Evolutionary conservation across 2,113 vertebrate species (phyloP), one percentile per base, ranked within the genome.

Genomic region (Motacilla alba): DNA sequence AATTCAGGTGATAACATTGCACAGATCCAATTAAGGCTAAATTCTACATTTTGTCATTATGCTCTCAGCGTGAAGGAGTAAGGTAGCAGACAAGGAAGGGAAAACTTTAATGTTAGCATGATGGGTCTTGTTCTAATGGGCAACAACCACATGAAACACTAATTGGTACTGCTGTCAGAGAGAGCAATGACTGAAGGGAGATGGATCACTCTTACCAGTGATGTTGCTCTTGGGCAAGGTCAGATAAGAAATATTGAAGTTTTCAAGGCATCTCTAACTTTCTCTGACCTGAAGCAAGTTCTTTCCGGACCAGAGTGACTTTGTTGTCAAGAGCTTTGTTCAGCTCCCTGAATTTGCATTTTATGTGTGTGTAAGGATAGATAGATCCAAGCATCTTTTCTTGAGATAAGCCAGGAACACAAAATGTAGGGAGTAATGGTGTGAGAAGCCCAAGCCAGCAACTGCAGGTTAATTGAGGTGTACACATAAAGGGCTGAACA

Each of bases 11-110:
- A 89, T 93, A 97, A 94, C 89, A 90, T 92, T 95, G 87, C 89
- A 94, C 74, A 93, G 92, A 96, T 95, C 96, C 92, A 97, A 94
- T 97, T 97, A 97, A 97, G 93, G 77, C 80, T 93, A 74, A 95
- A 91, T 91, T 95, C 89, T 95, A 84, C 83, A 50, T 92, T 94
- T 95, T 94, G 82, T 93, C 89, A 85, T 95, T 91, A 76, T 91
- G 53, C 30, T 87, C 83, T 91, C 91, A 92, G 89, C 39, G 0
- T 94, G 94, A 89, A 77, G 28, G 27, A 69, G 56, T 66, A 77
- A 72, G 26, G 66, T 56, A 85, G 52, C 27, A 39, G 35, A 70
- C 50, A 73, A 75, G 56, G 35, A 92, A 92, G 33, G 21, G 31
- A 83, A 90, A 55, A 24, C 14, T 83, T 87, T 49, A 76, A 53